These are phyloP conservation scores for Astreopora myriophthalma DNA, from an alignment of 64 coral and sea anemone genomes.

Conservation along the genomic window DNA sequence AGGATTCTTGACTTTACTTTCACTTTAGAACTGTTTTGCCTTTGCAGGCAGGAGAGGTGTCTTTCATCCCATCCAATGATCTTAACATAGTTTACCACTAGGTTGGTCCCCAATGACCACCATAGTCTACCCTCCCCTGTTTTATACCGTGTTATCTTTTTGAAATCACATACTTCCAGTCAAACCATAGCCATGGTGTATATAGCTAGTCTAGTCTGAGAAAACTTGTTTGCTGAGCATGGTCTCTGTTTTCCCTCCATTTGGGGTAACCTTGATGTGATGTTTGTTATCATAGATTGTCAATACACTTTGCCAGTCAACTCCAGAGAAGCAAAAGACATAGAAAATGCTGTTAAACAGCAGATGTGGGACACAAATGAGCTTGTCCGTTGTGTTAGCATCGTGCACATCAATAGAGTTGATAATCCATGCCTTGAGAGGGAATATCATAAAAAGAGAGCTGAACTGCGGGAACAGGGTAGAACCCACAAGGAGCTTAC, in stretches of 20 bases:
- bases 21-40: no score
- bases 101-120: no score
- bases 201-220: no score
- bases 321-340: slow-evolving; percentile 81
- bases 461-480: slow-evolving; percentile 56
- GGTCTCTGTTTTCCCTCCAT: neutral
- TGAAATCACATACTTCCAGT: no score
- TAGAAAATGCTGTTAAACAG: slow-evolving; percentile 22
- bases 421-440: slow-evolving; percentile 57
- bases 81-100: no score
- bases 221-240: neutral
- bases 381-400: slow-evolving; percentile 36
- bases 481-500: slow-evolving; percentile 62
- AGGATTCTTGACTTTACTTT: no score
- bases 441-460: slow-evolving; percentile 65
- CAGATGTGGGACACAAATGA: slow-evolving; percentile 56
- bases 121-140: no score
- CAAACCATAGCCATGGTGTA: no score
- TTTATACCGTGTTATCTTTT: no score
- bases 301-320: slow-evolving; percentile 60
- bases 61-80: no score
- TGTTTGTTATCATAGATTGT: slow-evolving; percentile 43
- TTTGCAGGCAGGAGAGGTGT: no score
- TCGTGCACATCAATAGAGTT: slow-evolving; percentile 65
- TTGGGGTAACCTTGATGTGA: neutral